phyloP scores from a whole-genome alignment of 2,888 invertebrate species.

The Pachycephus smyrnensis region DNA sequence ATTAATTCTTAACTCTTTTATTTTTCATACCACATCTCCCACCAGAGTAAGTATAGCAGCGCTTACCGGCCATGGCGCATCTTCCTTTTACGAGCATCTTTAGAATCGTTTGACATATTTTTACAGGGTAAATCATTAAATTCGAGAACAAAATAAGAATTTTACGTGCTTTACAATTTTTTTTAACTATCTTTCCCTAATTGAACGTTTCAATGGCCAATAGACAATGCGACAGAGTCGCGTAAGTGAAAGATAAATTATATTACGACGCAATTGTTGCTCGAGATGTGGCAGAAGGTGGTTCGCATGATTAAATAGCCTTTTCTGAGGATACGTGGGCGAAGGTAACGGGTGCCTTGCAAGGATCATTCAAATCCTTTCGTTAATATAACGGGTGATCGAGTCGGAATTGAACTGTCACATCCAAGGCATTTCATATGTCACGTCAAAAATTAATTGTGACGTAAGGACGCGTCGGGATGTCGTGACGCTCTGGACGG shows the following conservation, averaged over 20 bases:
- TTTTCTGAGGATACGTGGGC: neutral
- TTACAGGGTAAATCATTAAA: neutral
- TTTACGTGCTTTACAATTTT: constrained; percentile 24
- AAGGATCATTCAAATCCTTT: neutral
- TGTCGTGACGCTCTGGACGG: neutral
- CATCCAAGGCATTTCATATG: neutral
- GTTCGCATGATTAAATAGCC: constrained; percentile 2
- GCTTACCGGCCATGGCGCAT: neutral
- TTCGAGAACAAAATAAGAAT: neutral
- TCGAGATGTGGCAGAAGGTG: neutral
- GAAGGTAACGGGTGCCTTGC: constrained; percentile 3
- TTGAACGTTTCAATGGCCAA: neutral
- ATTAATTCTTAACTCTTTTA: constrained; percentile 33
- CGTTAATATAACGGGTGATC: neutral
- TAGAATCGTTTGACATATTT: neutral
- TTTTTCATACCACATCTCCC: constrained; percentile 29
- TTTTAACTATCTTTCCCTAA: constrained; percentile 15
- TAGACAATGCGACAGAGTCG: neutral
- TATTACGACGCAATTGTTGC: neutral
- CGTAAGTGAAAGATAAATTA: neutral
- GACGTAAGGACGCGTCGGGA: neutral
- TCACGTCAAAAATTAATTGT: neutral
- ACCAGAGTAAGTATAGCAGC: constrained; percentile 16
- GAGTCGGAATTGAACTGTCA: neutral
- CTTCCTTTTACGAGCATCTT: neutral